phyloP scores from a whole-genome alignment of 2,797 vertebrate genomes.

The Fistularia tabacaria region DNA sequence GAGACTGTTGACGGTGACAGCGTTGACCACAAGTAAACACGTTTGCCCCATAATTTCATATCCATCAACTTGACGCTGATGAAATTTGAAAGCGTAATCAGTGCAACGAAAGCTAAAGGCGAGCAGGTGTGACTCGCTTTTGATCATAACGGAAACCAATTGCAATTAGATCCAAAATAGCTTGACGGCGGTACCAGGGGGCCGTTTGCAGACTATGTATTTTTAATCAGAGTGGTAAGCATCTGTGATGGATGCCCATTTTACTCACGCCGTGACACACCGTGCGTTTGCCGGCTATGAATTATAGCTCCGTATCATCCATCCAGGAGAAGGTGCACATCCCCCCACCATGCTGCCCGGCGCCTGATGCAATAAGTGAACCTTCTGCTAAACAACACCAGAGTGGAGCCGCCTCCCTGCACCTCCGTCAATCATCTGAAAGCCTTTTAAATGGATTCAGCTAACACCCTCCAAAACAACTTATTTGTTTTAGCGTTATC shows the following conservation, averaged over 20 bases:
- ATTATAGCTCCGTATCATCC: slow-evolving; percentile 24
- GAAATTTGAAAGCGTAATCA: slow-evolving; percentile 80
- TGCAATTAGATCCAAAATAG: slow-evolving; percentile 79
- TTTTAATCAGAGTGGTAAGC: slow-evolving; percentile 83
- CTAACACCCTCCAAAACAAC: too few species aligned
- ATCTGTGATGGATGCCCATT: slow-evolving; percentile 76
- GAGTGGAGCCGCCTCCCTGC: too few species aligned
- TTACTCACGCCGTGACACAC: slow-evolving; percentile 54
- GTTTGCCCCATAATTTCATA: slow-evolving; percentile 63
- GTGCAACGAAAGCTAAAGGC: slow-evolving; percentile 76
- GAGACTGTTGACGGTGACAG: slow-evolving; percentile 7
- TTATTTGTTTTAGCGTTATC: too few species aligned
- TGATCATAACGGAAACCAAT: slow-evolving; percentile 79
- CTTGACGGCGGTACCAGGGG: slow-evolving; percentile 68
- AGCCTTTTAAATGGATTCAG: too few species aligned
- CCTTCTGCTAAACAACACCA: too few species aligned
- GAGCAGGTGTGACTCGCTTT: slow-evolving; percentile 80
- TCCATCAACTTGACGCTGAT: slow-evolving; percentile 76
- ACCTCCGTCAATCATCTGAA: too few species aligned
- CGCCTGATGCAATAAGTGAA: too few species aligned
- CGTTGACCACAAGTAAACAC: slow-evolving; percentile 65
- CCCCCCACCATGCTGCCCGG: too few species aligned
- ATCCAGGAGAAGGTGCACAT: too few species aligned
- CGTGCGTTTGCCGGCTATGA: slow-evolving; percentile 53
- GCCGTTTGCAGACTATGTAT: slow-evolving; percentile 78